Base-by-base conservation (phyloP, 2,113 vertebrate species). In the Heptranchias perlo region DNA sequence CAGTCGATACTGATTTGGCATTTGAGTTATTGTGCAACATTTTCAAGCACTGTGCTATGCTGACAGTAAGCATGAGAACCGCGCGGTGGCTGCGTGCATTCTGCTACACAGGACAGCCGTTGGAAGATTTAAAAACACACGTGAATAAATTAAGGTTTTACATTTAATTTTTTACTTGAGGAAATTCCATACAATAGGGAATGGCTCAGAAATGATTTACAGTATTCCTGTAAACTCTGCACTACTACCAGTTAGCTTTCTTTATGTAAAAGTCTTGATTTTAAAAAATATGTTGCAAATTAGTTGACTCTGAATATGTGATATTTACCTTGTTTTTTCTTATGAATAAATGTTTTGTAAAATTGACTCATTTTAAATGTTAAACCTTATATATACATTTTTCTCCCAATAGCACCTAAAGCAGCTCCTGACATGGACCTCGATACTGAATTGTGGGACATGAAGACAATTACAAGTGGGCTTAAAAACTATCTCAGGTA, bases 401-500 rank as follows among this genome's bases (percentile, higher is more conserved):
- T 73, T 95, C 1, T 69, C n/a, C 52, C 25, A 31, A 28, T 96
- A 99, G 99, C 99, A 54, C 97, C 98, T 69, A 99, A 99, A 96
- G 98, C 99, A 25, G 97, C 99, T 96, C 98, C 98, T 96, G 99
- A 99, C 96, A 98, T 99, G 97, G 98, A 99, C 97, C 98, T 99
- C 97, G 99, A 99, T 97, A 97, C 99, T 95, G 99, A 99, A 96
- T 97, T 98, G 86, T 99, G 99, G 99, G 99, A 99, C 98, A 99
- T 99, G 97, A 99, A 99, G 97, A 99, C 99, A 1, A 99, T 99
- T 97, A 99, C 99, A 95, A 99, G 99, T 0, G 99, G 98, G 95
- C 98, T 99, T 96, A 99, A 99, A 98, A 99, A 99, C 98, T 99
- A 99, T 98, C 98, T 99, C 98, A 99, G 99, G 99, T 99, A 97